These are phyloP conservation scores for Andrena trimmerana DNA, from an alignment of 2,888 invertebrate species.

Conservation along the genomic window DNA sequence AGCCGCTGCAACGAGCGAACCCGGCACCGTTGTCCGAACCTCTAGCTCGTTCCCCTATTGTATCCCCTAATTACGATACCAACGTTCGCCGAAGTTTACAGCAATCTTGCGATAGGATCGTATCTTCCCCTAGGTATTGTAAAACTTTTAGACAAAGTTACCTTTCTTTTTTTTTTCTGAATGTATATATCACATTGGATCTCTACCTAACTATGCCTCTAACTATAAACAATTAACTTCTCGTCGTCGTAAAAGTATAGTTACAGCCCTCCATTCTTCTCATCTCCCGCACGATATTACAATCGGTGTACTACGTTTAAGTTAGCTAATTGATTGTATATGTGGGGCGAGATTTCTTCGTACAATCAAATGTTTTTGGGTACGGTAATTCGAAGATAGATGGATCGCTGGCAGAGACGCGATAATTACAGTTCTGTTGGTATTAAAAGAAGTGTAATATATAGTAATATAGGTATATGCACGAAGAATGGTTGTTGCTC, in stretches of 20 bases:
- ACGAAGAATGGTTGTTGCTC: not conserved
- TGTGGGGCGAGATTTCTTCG: not conserved
- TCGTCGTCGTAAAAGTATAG: slow-evolving; percentile 65
- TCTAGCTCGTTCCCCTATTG: slow-evolving; percentile 14
- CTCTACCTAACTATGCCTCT: slow-evolving; percentile 68
- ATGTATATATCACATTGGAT: slow-evolving; percentile 72
- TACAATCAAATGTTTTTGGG: not conserved
- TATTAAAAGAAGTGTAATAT: not conserved
- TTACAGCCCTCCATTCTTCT: slow-evolving; percentile 43
- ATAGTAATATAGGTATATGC: no score
- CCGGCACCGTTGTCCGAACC: slow-evolving; percentile 13
- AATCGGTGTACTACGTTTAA: slow-evolving; percentile 23
- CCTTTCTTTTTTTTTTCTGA: slow-evolving; percentile 38
- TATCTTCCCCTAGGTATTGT: slow-evolving; percentile 62
- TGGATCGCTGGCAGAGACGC: not conserved
- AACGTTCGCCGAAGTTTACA: slow-evolving; percentile 25
- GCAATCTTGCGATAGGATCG: slow-evolving; percentile 41
- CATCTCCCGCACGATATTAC: slow-evolving; percentile 12
- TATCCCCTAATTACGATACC: slow-evolving; percentile 26
- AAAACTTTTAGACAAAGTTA: slow-evolving; percentile 75
- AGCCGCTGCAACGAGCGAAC: slow-evolving; percentile 40
- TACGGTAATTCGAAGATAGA: slow-evolving; percentile 25
- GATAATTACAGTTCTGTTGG: no score
- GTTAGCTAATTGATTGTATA: slow-evolving; percentile 37
- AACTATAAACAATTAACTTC: slow-evolving; percentile 68